These are phyloP conservation scores for Ridgeia piscesae DNA, from an alignment of 1,140 invertebrate species.

Conservation along the genomic window DNA sequence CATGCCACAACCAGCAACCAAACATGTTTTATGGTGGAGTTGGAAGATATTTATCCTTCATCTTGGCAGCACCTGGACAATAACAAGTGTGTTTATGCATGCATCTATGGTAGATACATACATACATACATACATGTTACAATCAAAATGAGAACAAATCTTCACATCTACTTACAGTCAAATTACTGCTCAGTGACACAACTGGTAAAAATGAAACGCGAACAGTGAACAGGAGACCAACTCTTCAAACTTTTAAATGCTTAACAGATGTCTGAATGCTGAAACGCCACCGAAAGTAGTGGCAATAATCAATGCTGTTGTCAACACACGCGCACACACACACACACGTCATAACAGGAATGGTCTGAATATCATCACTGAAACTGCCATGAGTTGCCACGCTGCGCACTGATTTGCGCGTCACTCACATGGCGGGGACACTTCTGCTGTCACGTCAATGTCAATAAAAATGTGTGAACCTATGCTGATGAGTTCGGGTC, in stretches of 20 bases:
- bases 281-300: background rate
- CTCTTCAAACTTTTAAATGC: background rate
- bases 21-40: background rate
- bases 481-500: constrained; percentile 25
- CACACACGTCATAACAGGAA: background rate
- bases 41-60: background rate
- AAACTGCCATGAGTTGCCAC: background rate
- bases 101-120: no score
- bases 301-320: background rate
- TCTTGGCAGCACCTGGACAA: background rate
- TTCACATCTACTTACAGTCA: background rate
- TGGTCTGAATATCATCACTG: background rate
- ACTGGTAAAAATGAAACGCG: background rate
- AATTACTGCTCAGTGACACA: background rate
- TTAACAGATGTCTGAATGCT: background rate
- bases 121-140: background rate
- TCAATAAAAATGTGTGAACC: background rate
- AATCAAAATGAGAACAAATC: background rate
- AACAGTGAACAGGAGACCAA: background rate
- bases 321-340: background rate
- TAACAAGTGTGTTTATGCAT: background rate
- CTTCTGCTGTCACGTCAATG: background rate
- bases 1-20: background rate
- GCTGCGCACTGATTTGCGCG: background rate
- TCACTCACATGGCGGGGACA: background rate